phyloP scores from a whole-genome alignment of 2,113 vertebrate genomes.

The Mus musculus region DNA sequence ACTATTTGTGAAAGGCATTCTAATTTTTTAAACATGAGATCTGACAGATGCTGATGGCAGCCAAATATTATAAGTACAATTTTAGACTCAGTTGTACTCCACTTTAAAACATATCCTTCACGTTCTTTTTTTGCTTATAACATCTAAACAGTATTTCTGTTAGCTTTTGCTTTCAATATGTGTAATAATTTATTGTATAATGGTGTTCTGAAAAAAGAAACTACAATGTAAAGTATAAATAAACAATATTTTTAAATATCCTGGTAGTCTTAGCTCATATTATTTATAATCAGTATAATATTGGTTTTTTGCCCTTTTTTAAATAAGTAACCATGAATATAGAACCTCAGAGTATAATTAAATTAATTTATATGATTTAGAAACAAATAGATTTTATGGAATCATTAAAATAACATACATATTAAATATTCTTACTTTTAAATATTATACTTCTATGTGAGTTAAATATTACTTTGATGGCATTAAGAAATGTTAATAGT shows the following conservation, averaged over 20 bases:
- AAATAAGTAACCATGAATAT: background rate
- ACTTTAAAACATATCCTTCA: background rate
- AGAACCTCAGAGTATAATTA: background rate
- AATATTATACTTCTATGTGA: background rate
- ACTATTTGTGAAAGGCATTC: slow-evolving; percentile 4
- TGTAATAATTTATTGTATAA: background rate
- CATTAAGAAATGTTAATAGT: background rate
- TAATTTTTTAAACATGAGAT: slow-evolving; percentile 18
- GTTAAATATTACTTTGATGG: background rate
- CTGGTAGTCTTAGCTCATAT: background rate
- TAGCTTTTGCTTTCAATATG: background rate
- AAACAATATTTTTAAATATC: background rate
- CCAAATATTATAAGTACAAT: background rate
- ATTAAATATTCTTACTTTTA: slow-evolving; percentile 2
- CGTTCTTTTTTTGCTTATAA: background rate
- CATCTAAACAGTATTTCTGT: background rate
- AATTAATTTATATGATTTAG: slow-evolving; percentile 5
- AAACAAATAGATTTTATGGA: background rate
- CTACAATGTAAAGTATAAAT: background rate
- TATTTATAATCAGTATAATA: background rate
- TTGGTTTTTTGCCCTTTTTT: background rate
- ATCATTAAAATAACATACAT: background rate
- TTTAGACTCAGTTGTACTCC: background rate
- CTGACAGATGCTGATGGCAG: background rate
- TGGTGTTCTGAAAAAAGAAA: background rate